These are phyloP conservation scores for Iguana delicatissima DNA, from an alignment of 2,797 vertebrate genomes.

Conservation along the genomic window DNA sequence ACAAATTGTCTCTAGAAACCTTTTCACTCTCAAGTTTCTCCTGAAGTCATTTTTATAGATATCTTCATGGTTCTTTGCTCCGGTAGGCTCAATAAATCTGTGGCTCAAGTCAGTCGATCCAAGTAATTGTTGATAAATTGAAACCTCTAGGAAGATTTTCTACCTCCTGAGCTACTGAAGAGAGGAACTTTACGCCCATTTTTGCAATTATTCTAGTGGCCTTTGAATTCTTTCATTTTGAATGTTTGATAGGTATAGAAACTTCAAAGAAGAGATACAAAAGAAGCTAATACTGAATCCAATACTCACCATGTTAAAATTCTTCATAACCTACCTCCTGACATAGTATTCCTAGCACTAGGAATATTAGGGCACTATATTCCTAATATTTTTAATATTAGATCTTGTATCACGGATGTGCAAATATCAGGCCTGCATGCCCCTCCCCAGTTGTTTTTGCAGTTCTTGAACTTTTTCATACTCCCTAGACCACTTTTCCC, in stretches of 20 bases:
- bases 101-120: neutral
- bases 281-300: neutral
- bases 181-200: neutral
- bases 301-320: neutral
- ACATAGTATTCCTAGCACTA: too few species aligned
- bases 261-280: neutral
- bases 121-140: neutral
- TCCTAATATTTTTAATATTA: too few species aligned
- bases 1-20: conserved; percentile 8
- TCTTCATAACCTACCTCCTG: neutral
- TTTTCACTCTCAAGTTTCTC: conserved; percentile 36
- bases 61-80: conserved; percentile 12
- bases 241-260: neutral
- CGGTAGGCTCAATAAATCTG: conserved; percentile 2
- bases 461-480: too few species aligned
- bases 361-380: too few species aligned
- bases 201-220: neutral
- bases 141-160: conserved; percentile 17
- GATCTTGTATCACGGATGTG: too few species aligned
- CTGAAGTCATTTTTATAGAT: conserved; percentile 13
- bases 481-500: too few species aligned
- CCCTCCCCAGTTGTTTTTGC: too few species aligned
- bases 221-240: neutral
- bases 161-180: neutral
- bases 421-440: too few species aligned